phyloP scores from a whole-genome alignment of 2,797 vertebrate genomes.

The Ataeniobius toweri region DNA sequence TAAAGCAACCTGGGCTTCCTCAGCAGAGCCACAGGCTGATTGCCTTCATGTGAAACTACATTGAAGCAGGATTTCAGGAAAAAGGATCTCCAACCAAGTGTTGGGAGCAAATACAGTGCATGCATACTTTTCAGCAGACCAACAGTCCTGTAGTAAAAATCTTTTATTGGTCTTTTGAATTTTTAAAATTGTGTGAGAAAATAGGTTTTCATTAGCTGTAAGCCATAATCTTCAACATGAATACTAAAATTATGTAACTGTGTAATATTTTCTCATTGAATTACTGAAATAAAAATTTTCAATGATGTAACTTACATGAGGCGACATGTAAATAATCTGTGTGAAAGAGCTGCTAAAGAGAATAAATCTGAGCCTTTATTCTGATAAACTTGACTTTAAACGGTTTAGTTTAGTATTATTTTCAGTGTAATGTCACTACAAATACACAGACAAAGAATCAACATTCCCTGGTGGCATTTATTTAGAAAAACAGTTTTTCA shows the following conservation, averaged over 20 bases:
- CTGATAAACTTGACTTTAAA: not conserved
- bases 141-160: not conserved
- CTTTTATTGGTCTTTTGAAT: not conserved
- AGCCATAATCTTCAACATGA: not conserved
- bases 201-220: too few relatives aligned
- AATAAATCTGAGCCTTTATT: slow-evolving; percentile 4
- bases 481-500: slow-evolving; percentile 69
- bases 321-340: not conserved
- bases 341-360: not conserved
- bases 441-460: slow-evolving; percentile 6
- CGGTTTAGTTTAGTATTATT: not conserved
- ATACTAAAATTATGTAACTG: not conserved
- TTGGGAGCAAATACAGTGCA: not conserved
- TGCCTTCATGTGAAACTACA: not conserved
- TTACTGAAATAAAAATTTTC: not conserved
- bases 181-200: not conserved
- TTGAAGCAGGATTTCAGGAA: not conserved
- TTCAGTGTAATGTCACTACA: not conserved
- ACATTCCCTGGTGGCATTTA: slow-evolving; percentile 50
- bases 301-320: too few relatives aligned
- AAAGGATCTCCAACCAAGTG: not conserved
- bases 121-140: not conserved
- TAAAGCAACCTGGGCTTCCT: not conserved
- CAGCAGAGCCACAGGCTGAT: not conserved
- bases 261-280: not conserved